Evolutionary conservation across 2,797 vertebrate species (phyloP).

Genomic region (Odontamblyopus lacepedii): DNA sequence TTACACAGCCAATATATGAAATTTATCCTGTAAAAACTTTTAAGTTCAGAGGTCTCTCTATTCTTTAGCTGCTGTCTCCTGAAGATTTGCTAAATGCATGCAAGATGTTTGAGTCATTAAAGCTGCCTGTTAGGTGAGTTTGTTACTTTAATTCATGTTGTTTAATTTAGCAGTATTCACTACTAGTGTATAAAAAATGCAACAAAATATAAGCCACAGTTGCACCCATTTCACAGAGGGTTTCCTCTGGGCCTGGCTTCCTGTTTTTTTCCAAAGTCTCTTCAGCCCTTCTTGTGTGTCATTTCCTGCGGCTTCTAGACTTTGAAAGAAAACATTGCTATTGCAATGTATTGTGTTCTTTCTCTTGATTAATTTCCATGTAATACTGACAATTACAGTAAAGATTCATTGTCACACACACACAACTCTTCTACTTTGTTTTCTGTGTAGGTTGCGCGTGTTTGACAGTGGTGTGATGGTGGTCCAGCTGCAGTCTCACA

Average conservation of each 20-base stretch:
- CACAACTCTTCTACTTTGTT: slow-evolving; percentile 13
- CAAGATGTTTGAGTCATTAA: slow-evolving; percentile 92
- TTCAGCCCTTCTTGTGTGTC: slow-evolving; percentile 61
- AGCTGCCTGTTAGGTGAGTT: slow-evolving; percentile 89
- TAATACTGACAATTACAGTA: background rate
- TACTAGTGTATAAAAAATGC: slow-evolving; percentile 23
- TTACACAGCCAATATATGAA: background rate
- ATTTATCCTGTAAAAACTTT: background rate
- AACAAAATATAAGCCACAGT: slow-evolving; percentile 32
- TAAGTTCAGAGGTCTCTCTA: background rate
- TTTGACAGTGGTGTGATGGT: slow-evolving; percentile 99
- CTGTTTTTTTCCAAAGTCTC: slow-evolving; percentile 77
- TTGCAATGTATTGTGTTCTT: slow-evolving; percentile 18
- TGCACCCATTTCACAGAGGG: slow-evolving; percentile 51
- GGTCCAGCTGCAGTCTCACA: slow-evolving; percentile 97
- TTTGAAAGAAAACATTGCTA: slow-evolving; percentile 54
- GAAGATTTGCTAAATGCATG: slow-evolving; percentile 97
- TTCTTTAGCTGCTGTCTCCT: slow-evolving; percentile 88
- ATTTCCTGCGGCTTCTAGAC: slow-evolving; percentile 68
- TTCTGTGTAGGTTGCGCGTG: slow-evolving; percentile 83
- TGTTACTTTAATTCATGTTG: slow-evolving; percentile 31
- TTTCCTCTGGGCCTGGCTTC: slow-evolving; percentile 78
- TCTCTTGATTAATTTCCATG: background rate
- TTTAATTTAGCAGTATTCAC: slow-evolving; percentile 9
- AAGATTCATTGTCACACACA: background rate